Evolutionary conservation across 2,113 vertebrate genomes (phyloP).

Genomic region (Tyto alba): DNA sequence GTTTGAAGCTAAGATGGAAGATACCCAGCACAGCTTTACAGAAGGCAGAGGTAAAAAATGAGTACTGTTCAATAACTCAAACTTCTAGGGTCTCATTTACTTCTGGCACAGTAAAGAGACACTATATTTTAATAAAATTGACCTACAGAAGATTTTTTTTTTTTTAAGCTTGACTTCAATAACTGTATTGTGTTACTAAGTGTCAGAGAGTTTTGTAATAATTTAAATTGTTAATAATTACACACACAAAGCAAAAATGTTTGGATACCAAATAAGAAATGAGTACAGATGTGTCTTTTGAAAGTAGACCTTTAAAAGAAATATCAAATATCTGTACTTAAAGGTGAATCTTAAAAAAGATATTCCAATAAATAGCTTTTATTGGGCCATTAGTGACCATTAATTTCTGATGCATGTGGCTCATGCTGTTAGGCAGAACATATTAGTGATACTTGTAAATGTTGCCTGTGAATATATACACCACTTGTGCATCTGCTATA

Average conservation of each 20-base stretch:
- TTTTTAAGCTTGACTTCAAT: neutral
- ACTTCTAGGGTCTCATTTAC: neutral
- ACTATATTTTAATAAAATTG: neutral
- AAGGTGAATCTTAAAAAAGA: neutral
- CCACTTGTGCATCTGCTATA: neutral
- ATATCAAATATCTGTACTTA: neutral
- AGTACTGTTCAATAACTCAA: neutral
- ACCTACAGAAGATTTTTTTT: neutral
- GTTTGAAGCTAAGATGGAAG: neutral
- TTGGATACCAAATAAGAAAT: neutral
- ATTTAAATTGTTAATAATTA: neutral
- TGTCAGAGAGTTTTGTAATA: neutral
- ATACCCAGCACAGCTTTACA: neutral
- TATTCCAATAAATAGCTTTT: neutral
- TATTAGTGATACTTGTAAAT: neutral
- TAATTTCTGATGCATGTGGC: neutral
- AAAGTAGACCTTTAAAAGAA: neutral
- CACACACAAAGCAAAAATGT: neutral
- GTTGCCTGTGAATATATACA: neutral
- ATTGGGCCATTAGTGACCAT: neutral
- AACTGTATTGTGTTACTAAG: neutral
- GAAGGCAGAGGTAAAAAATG: neutral
- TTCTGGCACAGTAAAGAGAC: neutral
- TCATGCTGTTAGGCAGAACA: constrained; percentile 9
- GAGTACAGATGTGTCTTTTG: neutral